phyloP scores from a whole-genome alignment of 2,888 invertebrate genomes.

The Drosophila paranaensis region DNA sequence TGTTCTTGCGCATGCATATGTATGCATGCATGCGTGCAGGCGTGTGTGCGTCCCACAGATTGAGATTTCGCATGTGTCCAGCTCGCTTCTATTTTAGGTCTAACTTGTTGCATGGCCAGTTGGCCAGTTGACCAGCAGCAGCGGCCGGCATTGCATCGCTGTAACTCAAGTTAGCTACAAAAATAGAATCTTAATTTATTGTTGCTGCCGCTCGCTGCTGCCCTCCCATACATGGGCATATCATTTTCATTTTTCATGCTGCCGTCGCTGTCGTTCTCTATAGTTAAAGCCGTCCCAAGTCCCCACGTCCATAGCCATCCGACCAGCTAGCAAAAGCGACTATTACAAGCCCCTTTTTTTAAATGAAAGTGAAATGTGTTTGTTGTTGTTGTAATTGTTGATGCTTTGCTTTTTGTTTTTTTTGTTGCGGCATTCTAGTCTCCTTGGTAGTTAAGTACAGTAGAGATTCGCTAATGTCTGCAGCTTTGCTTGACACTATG shows the following conservation, averaged over 20 bases:
- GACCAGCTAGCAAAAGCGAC: slow-evolving; percentile 34
- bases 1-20: slow-evolving; percentile 50
- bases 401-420: neutral
- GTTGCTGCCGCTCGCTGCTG: slow-evolving; percentile 56
- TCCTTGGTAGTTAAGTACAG: slow-evolving; percentile 34
- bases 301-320: slow-evolving; percentile 7
- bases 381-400: slow-evolving; percentile 16
- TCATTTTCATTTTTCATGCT: slow-evolving; percentile 75
- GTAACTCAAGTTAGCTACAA: slow-evolving; percentile 79
- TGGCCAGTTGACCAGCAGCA: slow-evolving; percentile 35
- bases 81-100: slow-evolving; percentile 75
- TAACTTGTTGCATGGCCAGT: slow-evolving; percentile 70
- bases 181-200: slow-evolving; percentile 80
- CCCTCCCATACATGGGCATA: slow-evolving; percentile 76
- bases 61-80: slow-evolving; percentile 33
- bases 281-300: slow-evolving; percentile 22
- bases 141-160: slow-evolving; percentile 27
- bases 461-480: neutral
- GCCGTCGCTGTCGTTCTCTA: slow-evolving; percentile 39
- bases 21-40: slow-evolving; percentile 14
- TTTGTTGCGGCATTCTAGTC: slow-evolving; percentile 51
- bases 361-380: slow-evolving; percentile 74
- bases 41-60: slow-evolving; percentile 16
- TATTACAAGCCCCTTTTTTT: slow-evolving; percentile 49
- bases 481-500: neutral